A percentile compares a stretch with the other conserved stretches of the same genome.
Evolutionary conservation across 2,888 invertebrate genomes (phyloP).

Genomic region (Desoria tigrina): DNA sequence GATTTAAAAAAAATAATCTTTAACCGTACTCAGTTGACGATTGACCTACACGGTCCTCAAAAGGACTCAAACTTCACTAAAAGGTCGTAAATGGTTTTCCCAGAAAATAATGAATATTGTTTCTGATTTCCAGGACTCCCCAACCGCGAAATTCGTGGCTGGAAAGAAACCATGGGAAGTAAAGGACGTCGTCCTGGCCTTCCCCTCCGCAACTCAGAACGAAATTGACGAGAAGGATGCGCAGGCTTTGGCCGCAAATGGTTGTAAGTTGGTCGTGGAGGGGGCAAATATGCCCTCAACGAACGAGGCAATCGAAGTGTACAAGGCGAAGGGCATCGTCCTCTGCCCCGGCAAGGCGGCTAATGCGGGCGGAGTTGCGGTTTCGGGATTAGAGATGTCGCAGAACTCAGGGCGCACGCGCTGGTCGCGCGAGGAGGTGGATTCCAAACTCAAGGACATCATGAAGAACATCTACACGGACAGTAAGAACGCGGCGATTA

Average conservation of each 20-base stretch:
- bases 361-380: conserved; percentile 31
- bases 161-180: conserved; percentile 32
- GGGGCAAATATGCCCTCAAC: conserved; percentile 33
- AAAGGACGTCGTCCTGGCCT: conserved; percentile 21
- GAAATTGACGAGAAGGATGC: conserved; percentile 27
- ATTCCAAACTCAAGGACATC: conserved; percentile 18
- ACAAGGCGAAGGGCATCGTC: conserved; percentile 20
- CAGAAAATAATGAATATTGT: too few relatives aligned
- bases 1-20: too few relatives aligned
- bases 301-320: conserved; percentile 25
- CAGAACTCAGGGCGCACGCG: conserved; percentile 21
- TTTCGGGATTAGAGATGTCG: conserved; percentile 28
- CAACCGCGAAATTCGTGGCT: conserved; percentile 26
- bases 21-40: too few relatives aligned
- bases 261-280: conserved; percentile 27
- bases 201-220: conserved; percentile 31
- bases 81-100: too few relatives aligned
- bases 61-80: too few relatives aligned
- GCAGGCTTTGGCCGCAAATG: conserved; percentile 16
- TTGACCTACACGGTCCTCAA: too few relatives aligned
- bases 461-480: conserved; percentile 30
- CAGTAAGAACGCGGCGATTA: conserved; percentile 17
- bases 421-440: conserved; percentile 28
- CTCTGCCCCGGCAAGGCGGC: conserved; percentile 31
- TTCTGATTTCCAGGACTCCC: conserved; percentile 18